These are phyloP conservation scores for Leucopsar rothschildi DNA, from an alignment of 2,113 vertebrate species.

Conservation along the genomic window DNA sequence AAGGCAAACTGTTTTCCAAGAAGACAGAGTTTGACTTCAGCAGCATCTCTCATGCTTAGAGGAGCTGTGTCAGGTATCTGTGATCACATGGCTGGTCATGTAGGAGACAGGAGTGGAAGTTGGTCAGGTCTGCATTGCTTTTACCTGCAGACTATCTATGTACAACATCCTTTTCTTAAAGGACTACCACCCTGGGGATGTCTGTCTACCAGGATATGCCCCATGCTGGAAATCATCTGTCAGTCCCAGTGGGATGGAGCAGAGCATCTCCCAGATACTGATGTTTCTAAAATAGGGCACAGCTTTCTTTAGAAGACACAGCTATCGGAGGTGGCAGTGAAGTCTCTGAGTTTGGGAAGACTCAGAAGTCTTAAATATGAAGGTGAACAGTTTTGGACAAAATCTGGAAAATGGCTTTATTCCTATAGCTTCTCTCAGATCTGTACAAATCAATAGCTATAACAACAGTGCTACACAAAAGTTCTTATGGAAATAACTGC, in stretches of 20 bases:
- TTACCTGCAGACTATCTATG: neutral
- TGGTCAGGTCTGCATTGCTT: neutral
- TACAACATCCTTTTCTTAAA: neutral
- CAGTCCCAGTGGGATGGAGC: neutral
- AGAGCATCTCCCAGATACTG: neutral
- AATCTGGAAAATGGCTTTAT: neutral
- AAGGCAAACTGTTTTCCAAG: neutral
- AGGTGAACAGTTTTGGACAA: neutral
- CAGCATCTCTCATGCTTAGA: neutral
- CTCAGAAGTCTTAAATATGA: neutral
- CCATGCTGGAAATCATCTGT: neutral
- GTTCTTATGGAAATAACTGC: neutral
- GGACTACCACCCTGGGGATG: neutral
- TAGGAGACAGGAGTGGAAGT: neutral
- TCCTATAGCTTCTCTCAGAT: neutral
- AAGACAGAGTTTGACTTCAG: neutral
- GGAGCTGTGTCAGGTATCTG: neutral
- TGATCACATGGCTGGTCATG: rapidly evolving
- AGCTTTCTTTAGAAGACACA: neutral
- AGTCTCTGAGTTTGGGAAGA: neutral
- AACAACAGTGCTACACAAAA: neutral
- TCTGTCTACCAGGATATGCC: neutral
- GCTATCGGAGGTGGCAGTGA: neutral
- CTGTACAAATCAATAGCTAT: neutral
- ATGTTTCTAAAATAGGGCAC: neutral